These are phyloP conservation scores for Danio jaintianensis DNA, from an alignment of 2,797 vertebrate genomes.

Conservation along the genomic window DNA sequence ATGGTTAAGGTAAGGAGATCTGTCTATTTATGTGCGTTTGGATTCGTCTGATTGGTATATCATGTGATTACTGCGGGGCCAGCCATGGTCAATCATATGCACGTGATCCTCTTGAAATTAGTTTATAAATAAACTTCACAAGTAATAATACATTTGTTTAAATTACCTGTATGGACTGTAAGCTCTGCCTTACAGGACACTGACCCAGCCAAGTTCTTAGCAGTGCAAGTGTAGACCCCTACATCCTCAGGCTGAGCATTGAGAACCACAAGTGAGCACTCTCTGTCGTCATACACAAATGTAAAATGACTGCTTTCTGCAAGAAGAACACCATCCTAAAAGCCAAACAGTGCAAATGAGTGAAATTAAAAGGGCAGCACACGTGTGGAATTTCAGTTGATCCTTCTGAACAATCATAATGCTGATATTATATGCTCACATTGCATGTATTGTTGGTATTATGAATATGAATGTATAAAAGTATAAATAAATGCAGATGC, in stretches of 20 bases:
- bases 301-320: conserved; percentile 89
- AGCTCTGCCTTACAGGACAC: conserved; percentile 95
- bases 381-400: background rate
- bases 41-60: too few species aligned
- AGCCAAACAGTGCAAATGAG: conserved; percentile 16
- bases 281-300: conserved; percentile 93
- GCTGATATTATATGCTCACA: too few species aligned
- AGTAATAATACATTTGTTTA: background rate
- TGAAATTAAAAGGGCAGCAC: background rate
- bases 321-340: conserved; percentile 86
- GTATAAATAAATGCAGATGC: too few species aligned
- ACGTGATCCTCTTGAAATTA: too few species aligned
- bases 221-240: conserved; percentile 91
- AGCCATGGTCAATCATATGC: too few species aligned
- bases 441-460: too few species aligned
- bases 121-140: too few species aligned
- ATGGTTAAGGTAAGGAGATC: too few species aligned
- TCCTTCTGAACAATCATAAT: too few species aligned
- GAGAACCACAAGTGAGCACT: conserved; percentile 92
- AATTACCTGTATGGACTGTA: conserved; percentile 84
- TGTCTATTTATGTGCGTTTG: too few species aligned
- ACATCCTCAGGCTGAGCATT: conserved; percentile 83
- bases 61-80: too few species aligned
- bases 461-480: too few species aligned
- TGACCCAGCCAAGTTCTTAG: conserved; percentile 87